A percentile compares a stretch with the other conserved stretches of the same genome.
These are phyloP conservation scores for Porites evermanni DNA, from an alignment of 92 coral and sea anemone species.

Conservation along the genomic window DNA sequence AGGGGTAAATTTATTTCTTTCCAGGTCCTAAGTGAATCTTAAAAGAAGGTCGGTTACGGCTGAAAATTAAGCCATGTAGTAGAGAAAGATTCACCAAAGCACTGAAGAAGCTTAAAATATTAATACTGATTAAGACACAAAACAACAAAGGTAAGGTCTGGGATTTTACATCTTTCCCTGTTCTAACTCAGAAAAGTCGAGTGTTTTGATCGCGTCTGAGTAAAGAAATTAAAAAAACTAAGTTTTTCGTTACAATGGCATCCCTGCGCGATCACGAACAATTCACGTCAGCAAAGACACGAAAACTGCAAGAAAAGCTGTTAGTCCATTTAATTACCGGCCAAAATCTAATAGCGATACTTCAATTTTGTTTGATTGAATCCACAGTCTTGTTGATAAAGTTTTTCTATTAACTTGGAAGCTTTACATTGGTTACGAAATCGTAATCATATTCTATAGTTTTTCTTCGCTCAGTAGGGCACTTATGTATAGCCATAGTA, in stretches of 20 bases:
- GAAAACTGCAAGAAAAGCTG: not conserved
- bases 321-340: constrained; percentile 31
- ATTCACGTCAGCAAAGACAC: constrained; percentile 6
- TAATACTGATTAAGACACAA: constrained; percentile 6
- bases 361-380: constrained; percentile 25
- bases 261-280: not conserved
- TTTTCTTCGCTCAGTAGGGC: constrained; percentile 19
- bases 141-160: constrained; percentile 10
- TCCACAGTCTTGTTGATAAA: constrained; percentile 21
- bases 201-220: not conserved
- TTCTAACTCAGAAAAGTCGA: too few species aligned
- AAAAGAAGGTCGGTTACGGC: not conserved
- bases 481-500: not conserved
- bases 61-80: not conserved
- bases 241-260: not conserved
- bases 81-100: not conserved
- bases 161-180: not conserved
- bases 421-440: constrained; percentile 13
- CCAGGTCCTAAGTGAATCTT: not conserved
- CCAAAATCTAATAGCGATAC: constrained; percentile 36
- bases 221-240: not conserved
- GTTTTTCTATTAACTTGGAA: not conserved
- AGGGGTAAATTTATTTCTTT: not conserved
- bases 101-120: constrained; percentile 25
- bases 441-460: constrained; percentile 5